Conservation (phyloP, 2,797 vertebrate species). For the Enteromius anoplus region DNA sequence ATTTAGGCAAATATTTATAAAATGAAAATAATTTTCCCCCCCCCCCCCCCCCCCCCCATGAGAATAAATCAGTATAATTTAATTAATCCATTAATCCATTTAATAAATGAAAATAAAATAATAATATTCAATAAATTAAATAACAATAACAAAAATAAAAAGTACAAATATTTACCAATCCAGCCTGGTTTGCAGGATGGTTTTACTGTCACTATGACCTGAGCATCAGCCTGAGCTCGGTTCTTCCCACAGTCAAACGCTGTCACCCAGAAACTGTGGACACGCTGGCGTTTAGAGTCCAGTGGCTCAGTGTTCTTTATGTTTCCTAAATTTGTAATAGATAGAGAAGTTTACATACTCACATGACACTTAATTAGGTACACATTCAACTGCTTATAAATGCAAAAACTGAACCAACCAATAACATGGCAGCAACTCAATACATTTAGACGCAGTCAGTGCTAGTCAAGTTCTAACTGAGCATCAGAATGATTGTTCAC, state of each 20-base stretch:
- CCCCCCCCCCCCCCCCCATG: too few relatives aligned
- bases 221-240: slow-evolving; percentile 91
- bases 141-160: background rate
- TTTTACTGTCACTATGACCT: slow-evolving; percentile 96
- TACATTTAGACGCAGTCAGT: background rate
- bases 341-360: background rate
- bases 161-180: slow-evolving; percentile 82
- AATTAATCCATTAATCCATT: background rate
- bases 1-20: background rate
- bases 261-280: slow-evolving; percentile 96
- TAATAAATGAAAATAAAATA: too few relatives aligned
- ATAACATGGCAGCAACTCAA: background rate
- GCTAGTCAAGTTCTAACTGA: too few relatives aligned
- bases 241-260: slow-evolving; percentile 99
- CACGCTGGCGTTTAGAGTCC: slow-evolving; percentile 88
- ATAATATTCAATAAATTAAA: background rate
- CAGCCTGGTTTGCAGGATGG: slow-evolving; percentile 98
- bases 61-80: background rate
- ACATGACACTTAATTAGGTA: background rate
- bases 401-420: background rate
- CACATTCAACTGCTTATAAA: background rate
- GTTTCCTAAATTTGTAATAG: slow-evolving; percentile 81
- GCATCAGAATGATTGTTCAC: background rate
- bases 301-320: slow-evolving; percentile 97
- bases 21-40: background rate